A percentile compares a stretch with the other conserved stretches of the same genome.
phyloP scores from a whole-genome alignment of 2,797 vertebrate species.

The Sebastes vulpes region DNA sequence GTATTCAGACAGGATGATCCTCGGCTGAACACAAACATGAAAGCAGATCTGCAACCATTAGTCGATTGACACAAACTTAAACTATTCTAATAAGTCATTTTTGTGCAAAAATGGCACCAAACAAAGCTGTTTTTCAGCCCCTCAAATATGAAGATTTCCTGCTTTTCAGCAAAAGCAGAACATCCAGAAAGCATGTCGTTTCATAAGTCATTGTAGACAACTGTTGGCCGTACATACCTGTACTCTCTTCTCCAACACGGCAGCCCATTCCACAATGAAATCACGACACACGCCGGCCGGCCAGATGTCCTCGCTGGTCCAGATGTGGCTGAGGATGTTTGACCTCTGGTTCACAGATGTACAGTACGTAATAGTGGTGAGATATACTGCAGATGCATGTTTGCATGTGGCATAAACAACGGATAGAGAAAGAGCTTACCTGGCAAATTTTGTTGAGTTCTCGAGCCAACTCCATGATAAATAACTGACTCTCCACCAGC shows the following conservation, averaged over 20 bases:
- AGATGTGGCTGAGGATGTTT: conserved; percentile 82
- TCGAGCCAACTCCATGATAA: conserved; percentile 86
- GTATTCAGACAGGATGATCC: conserved; percentile 52
- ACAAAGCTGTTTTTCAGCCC: neutral
- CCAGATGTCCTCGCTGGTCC: conserved; percentile 85
- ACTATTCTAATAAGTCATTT: neutral
- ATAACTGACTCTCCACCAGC: conserved; percentile 84
- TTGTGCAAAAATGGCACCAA: neutral
- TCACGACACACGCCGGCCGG: conserved; percentile 76
- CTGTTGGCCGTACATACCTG: conserved; percentile 42
- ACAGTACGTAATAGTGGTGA: neutral
- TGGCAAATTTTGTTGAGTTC: conserved; percentile 86
- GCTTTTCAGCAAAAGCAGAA: neutral
- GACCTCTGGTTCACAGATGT: conserved; percentile 70
- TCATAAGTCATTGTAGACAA: no score
- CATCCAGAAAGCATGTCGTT: neutral
- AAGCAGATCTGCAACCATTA: neutral
- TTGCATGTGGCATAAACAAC: no score
- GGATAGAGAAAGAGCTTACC: conserved; percentile 42
- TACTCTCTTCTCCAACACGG: conserved; percentile 77
- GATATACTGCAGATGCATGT: no score
- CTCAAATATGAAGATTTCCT: no score
- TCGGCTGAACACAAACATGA: conserved; percentile 55
- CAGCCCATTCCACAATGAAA: conserved; percentile 84
- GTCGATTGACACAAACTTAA: neutral